Evolutionary conservation across 2,797 vertebrate species (phyloP), one percentile per base, ranked within the genome.

Genomic region (Harpagifer antarcticus): DNA sequence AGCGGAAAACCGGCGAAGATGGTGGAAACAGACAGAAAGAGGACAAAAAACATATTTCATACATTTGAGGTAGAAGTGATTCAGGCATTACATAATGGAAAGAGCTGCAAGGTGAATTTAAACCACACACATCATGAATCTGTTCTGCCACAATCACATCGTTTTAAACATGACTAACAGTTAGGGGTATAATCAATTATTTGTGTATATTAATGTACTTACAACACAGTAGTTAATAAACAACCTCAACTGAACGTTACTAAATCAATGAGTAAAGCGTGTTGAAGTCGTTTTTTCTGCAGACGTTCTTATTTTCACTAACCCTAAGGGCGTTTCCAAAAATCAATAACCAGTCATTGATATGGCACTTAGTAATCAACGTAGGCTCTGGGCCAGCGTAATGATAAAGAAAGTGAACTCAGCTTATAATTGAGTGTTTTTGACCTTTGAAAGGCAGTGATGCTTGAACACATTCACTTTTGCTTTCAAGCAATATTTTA

Each of bases 281-380:
- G 47, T 57, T 7, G 33, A 43, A 37, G 12, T 13, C 49, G 9
- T 6, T 17, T 43, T 55, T 2, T 3, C 5, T n/a, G 23, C n/a
- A 59, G 14, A 42, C 16, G 23, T n/a, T 42, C 14, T 54, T 44
- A 9, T 50, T 57, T 50, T 42, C 16, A 17, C 37, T 47, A 2
- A n/a, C 15, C 11, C 33, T 20, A 3, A 45, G 27, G 43, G 8
- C 0, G 6, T 13, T 27, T 55, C 17, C 47, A 48, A 49, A 37
- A 75, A 59, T 66, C 56, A 62, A 67, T 58, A 53, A 45, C 7
- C 19, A 19, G n/a, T 47, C 19, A 20, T 9, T 16, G 23, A 71
- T 58, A 40, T 40, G 49, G 40, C 43, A 17, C 16, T 16, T 58
- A 61, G 16, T 55, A 70, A 74, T 80, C 33, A 53, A 31, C 19